Conservation (phyloP, 2,113 vertebrate genomes). For the Scolopax mira region DNA sequence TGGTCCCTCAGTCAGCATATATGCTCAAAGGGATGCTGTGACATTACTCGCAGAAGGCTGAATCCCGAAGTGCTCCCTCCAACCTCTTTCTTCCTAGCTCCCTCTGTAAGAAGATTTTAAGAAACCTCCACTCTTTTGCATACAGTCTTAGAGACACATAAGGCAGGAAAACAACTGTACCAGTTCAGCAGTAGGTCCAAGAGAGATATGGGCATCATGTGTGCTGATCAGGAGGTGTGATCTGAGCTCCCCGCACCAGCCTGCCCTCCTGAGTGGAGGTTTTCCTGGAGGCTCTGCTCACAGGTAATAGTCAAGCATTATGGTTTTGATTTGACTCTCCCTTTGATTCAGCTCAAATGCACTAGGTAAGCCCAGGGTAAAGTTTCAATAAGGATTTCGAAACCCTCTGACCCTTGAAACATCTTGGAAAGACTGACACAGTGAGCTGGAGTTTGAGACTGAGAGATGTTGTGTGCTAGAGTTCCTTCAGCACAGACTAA, state of each 20-base stretch:
- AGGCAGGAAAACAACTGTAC: background rate
- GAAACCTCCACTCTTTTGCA: background rate
- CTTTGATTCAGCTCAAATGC: background rate
- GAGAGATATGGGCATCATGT: background rate
- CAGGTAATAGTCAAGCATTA: background rate
- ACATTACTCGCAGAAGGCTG: background rate
- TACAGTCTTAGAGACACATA: accelerated
- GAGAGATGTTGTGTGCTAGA: background rate
- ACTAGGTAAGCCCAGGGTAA: background rate
- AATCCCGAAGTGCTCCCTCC: background rate
- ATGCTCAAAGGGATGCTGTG: background rate
- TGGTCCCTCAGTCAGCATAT: background rate
- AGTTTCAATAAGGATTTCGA: background rate
- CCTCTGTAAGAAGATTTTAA: background rate
- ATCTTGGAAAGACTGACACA: background rate
- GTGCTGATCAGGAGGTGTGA: background rate
- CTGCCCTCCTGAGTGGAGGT: background rate
- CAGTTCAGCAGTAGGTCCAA: background rate
- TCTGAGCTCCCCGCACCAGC: background rate
- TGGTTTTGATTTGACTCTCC: background rate
- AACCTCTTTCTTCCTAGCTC: background rate
- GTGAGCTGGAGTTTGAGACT: background rate
- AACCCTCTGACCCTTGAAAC: background rate
- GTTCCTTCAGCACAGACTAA: background rate
- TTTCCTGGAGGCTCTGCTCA: background rate